A percentile compares a stretch with the other conserved stretches of the same genome.
Conservation (phyloP, 2,888 invertebrate genomes). For the Eulithis prunata region DNA sequence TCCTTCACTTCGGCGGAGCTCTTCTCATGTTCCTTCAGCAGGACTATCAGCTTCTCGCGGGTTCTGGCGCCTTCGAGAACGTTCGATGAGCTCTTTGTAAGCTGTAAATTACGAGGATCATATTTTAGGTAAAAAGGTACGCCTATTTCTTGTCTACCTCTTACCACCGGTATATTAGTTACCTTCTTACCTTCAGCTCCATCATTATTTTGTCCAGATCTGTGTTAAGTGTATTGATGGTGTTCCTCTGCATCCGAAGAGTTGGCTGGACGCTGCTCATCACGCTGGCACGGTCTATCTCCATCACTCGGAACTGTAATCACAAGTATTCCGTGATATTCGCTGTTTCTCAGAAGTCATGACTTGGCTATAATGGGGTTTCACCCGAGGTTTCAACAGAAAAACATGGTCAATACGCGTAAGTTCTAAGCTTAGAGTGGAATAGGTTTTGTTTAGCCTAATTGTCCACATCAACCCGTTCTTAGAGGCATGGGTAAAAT, state of each 20-base stretch:
- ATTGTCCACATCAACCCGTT: no score
- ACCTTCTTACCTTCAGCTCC: slow-evolving; percentile 82
- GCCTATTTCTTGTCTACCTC: no score
- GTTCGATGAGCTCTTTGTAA: slow-evolving; percentile 83
- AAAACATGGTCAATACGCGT: no score
- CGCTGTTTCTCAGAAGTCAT: background rate
- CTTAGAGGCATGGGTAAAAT: no score
- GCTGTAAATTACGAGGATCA: slow-evolving; percentile 47
- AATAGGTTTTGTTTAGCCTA: no score
- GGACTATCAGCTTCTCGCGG: slow-evolving; percentile 77
- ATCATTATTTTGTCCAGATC: slow-evolving; percentile 87
- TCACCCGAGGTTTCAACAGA: no score
- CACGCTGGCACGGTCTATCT: slow-evolving; percentile 89
- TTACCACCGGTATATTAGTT: no score
- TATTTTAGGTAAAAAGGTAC: no score
- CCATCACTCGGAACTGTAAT: slow-evolving; percentile 90
- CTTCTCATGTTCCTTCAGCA: slow-evolving; percentile 83
- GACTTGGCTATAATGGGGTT: no score
- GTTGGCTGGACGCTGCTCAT: slow-evolving; percentile 88
- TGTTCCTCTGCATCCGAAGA: slow-evolving; percentile 85
- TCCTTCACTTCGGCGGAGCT: slow-evolving; percentile 78
- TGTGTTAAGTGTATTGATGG: slow-evolving; percentile 84
- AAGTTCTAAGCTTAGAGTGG: no score
- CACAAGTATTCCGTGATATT: slow-evolving; percentile 1
- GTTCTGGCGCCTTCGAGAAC: slow-evolving; percentile 80